These are phyloP conservation scores for Brenthis hecate DNA, from an alignment of 2,888 invertebrate genomes.

Conservation along the genomic window DNA sequence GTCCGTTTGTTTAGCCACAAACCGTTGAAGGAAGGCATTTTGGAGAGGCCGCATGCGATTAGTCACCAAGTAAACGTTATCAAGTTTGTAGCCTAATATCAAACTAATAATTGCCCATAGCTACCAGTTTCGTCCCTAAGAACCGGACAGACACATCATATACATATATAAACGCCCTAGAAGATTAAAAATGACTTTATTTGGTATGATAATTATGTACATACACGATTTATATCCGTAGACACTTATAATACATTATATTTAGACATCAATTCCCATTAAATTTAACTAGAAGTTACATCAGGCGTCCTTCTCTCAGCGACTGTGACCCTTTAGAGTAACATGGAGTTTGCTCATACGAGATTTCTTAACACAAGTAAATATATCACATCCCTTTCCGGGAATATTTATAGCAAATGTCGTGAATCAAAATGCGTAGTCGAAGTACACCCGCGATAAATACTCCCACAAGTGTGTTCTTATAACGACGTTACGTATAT, in stretches of 20 bases:
- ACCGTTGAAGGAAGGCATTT: conserved; percentile 56
- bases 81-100: conserved; percentile 36
- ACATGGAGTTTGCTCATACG: conserved; percentile 48
- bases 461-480: conserved; percentile 66
- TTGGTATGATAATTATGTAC: conserved; percentile 39
- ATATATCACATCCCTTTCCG: conserved; percentile 76
- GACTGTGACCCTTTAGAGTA: conserved; percentile 48
- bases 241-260: conserved; percentile 48
- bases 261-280: conserved; percentile 69
- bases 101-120: conserved; percentile 9
- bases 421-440: conserved; percentile 42
- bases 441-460: conserved; percentile 56
- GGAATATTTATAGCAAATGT: conserved; percentile 65
- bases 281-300: conserved; percentile 43
- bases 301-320: conserved; percentile 63
- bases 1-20: conserved; percentile 49
- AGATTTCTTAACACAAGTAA: conserved; percentile 65
- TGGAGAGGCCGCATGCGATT: conserved; percentile 69
- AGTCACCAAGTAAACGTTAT: conserved; percentile 46
- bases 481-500: conserved; percentile 73
- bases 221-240: conserved; percentile 48
- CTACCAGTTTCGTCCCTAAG: background rate
- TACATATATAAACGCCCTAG: conserved; percentile 10
- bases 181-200: conserved; percentile 19
- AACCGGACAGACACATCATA: conserved; percentile 9